A percentile compares a stretch with the other conserved stretches of the same genome.
phyloP scores from a whole-genome alignment of 2,113 vertebrate genomes.

The Dendropsophus ebraccatus region DNA sequence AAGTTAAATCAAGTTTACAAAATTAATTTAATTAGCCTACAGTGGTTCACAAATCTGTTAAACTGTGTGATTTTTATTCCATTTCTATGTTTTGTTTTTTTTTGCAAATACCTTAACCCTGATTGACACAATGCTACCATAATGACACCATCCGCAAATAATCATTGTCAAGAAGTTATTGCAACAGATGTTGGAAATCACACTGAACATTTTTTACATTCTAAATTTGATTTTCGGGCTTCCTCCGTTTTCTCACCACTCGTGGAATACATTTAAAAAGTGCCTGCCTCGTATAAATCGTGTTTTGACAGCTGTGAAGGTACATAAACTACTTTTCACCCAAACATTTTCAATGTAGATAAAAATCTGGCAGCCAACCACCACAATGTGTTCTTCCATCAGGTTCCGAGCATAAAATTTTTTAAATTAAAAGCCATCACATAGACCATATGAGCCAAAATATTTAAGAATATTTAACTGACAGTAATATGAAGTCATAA shows the following conservation, averaged over 20 bases:
- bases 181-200: constrained; percentile 48
- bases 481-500: constrained; percentile 72
- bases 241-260: not conserved
- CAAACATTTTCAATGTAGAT: constrained; percentile 33
- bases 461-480: constrained; percentile 71
- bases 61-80: not conserved
- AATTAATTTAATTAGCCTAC: not conserved
- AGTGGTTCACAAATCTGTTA: constrained; percentile 3
- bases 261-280: constrained; percentile 33
- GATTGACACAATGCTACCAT: not conserved
- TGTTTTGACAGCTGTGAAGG: constrained; percentile 55
- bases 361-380: constrained; percentile 20
- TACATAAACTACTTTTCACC: constrained; percentile 30
- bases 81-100: not conserved
- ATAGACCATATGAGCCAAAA: constrained; percentile 67
- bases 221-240: constrained; percentile 14
- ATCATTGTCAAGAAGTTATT: constrained; percentile 32
- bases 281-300: constrained; percentile 36
- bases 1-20: not conserved
- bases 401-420: constrained; percentile 38
- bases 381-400: constrained; percentile 37
- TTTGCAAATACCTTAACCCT: not conserved
- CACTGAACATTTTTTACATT: not conserved
- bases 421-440: constrained; percentile 60
- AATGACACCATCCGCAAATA: constrained; percentile 7